Evolutionary conservation across 2,797 vertebrate genomes (phyloP), one percentile per base, ranked within the genome.

Genomic region (Etheostoma nigrum): DNA sequence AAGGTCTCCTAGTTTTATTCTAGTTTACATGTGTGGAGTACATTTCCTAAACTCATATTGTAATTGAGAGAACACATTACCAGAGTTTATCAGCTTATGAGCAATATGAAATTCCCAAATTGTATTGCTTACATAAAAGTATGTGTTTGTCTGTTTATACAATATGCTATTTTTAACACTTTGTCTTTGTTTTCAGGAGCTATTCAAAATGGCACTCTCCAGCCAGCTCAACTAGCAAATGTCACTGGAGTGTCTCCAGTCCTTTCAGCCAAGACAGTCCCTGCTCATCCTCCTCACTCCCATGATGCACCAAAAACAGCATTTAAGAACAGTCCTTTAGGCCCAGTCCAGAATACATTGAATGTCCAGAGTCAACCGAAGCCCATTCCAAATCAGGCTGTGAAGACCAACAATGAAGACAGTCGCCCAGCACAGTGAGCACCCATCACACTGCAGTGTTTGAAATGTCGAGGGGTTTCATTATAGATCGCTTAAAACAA

Each of bases 221-320:
- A 69, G n/a, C 59, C 59, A 1, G 68, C 77, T 64, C 84, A 79
- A 58, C 65, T 84, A 16, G 85, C 55, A 0, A 90, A 86, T 27
- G 36, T 76, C 21, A 77, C 27, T 0, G 86, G 90, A 33, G 60
- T 84, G 5, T 91, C 91, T 61, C 85, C 88, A 1, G 51, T 86
- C 61, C 88, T 91, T 7, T 84, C 85, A 25, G 90, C 92, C 72
- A 87, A 67, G 47, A 51, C 40, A 1, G 57, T 49, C 5, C 10
- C 65, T 25, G 6, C 40, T 74, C 19, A 36, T 45, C 58, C 19
- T 25, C 59, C 36, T 67, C 78, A 53, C 36, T 33, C 72, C 19
- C 69, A 81, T 3, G 16, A 73, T 8, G 19, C 53, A 19, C 19
- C 70, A 7, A 69, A 76, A 63, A 33, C 45, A 8, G 15, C 54